These are phyloP conservation scores for Darevskia mixta DNA, from an alignment of 2,797 vertebrate species.

Conservation along the genomic window DNA sequence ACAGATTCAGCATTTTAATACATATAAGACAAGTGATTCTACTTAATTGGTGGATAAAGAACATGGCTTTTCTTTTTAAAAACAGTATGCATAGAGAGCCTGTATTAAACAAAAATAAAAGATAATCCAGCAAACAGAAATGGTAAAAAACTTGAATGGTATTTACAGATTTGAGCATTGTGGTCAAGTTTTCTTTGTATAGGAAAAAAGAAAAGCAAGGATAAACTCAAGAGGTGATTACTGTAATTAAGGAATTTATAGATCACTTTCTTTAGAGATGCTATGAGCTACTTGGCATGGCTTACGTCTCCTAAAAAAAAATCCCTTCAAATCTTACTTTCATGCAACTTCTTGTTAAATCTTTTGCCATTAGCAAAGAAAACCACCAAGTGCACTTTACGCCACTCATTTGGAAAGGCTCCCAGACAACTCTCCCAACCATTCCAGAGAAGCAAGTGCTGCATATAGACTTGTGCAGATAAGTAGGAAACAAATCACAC, in stretches of 20 bases:
- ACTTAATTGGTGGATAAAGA: slow-evolving; percentile 58
- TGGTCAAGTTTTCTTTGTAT: slow-evolving; percentile 59
- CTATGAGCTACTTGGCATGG: slow-evolving; percentile 39
- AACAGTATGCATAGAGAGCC: slow-evolving; percentile 28
- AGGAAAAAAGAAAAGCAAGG: slow-evolving; percentile 36
- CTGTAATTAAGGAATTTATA: slow-evolving; percentile 60
- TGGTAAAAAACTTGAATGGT: slow-evolving; percentile 28
- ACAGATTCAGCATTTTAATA: slow-evolving; percentile 55
- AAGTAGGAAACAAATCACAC: background rate
- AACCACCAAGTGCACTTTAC: background rate
- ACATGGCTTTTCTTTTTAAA: slow-evolving; percentile 21
- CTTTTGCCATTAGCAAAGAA: slow-evolving; percentile 1
- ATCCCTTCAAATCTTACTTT: slow-evolving; percentile 23
- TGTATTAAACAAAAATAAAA: slow-evolving; percentile 56
- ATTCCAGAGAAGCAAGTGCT: background rate
- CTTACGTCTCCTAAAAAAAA: slow-evolving; percentile 45
- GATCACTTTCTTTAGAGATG: slow-evolving; percentile 46
- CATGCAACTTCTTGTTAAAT: background rate
- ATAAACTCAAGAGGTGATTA: slow-evolving; percentile 63
- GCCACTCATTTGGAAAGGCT: background rate
- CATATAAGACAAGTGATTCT: slow-evolving; percentile 19
- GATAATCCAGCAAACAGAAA: slow-evolving; percentile 52
- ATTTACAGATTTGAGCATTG: slow-evolving; percentile 49
- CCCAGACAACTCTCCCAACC: background rate
- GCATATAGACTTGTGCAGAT: background rate